Base-by-base conservation (phyloP, 2,113 vertebrate genomes). In the Noctilio leporinus region DNA sequence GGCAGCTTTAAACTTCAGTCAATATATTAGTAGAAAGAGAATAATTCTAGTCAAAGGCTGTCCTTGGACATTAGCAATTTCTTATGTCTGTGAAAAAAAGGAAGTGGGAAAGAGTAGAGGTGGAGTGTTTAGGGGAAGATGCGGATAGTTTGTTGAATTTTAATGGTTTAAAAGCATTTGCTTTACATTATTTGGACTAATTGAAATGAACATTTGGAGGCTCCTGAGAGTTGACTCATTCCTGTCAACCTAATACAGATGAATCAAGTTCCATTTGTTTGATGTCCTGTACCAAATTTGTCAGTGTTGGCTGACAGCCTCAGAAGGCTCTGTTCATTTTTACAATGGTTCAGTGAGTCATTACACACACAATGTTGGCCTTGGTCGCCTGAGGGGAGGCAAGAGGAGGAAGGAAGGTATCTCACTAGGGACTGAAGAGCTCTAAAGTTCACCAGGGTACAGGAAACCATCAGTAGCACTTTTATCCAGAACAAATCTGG, bases 171-270 rank as follows among this genome's bases (percentile, higher is more conserved):
- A 93, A 94, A 91, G 80, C 92, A 96, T 86, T 96, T 93, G 82
- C 88, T 96, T 96, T 92, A 92, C 53, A 89, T 81, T 96, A 93
- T 96, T 94, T 95, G 94, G 45, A 93, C 91, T 95, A 96, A 97
- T 93, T 96, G 94, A 96, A 95, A 95, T 83, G 64, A 94, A 93
- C 90, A 33, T 11, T 80, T 95, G 0, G 10, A 83, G 78, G 69
- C 57, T 94, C 69, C 57, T 17, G 73, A 91, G 91, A 80, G 90
- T 67, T 95, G 95, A 96, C 88, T 97, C 97, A 91, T 89, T 91
- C 65, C 40, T 0, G 0, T 82, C 85, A 78, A 38, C 67, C 67
- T 95, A 53, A 95, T 93, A 75, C 43, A 92, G 91, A 95, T 20
- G 19, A 88, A 95, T 59, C 33, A 43, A 72, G 82, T 93, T 94